Evolutionary conservation across 2,113 vertebrate species (phyloP).

Genomic region (Malurus melanocephalus): DNA sequence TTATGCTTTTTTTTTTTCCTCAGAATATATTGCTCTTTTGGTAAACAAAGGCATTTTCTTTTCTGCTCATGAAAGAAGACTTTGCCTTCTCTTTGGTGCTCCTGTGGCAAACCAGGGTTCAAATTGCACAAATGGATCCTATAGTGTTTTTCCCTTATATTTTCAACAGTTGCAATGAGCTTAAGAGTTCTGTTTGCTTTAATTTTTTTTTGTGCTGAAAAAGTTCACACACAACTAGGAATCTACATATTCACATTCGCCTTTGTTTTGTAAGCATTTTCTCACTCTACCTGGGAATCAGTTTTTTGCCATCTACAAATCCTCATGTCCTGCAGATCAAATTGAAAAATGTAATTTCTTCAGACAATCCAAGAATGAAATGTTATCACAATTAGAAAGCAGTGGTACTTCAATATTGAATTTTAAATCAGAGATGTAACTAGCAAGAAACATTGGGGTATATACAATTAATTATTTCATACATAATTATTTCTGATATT

Average conservation of each 20-base stretch:
- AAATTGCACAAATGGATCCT: neutral
- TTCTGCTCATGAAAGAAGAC: neutral
- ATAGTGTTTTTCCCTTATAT: fast-evolving
- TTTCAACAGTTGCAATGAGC: neutral
- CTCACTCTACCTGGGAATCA: neutral
- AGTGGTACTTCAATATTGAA: conserved; percentile 1
- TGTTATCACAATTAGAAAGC: neutral
- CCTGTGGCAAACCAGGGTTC: neutral
- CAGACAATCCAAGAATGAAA: conserved; percentile 1
- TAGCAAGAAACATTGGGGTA: neutral
- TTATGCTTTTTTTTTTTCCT: neutral
- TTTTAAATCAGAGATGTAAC: conserved; percentile 40
- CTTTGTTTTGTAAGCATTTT: neutral
- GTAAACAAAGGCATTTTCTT: neutral
- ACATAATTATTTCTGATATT: conserved; percentile 9
- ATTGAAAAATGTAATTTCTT: conserved; percentile 37
- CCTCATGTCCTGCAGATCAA: neutral
- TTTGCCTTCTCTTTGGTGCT: neutral
- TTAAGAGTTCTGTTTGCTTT: neutral
- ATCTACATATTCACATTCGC: neutral
- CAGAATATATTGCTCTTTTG: fast-evolving
- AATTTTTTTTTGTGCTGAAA: neutral
- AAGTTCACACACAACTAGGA: neutral
- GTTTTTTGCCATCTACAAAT: neutral
- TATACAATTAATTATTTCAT: conserved; percentile 40